These are phyloP conservation scores for Amphipyra berbera DNA, from an alignment of 2,888 invertebrate genomes.

Conservation along the genomic window DNA sequence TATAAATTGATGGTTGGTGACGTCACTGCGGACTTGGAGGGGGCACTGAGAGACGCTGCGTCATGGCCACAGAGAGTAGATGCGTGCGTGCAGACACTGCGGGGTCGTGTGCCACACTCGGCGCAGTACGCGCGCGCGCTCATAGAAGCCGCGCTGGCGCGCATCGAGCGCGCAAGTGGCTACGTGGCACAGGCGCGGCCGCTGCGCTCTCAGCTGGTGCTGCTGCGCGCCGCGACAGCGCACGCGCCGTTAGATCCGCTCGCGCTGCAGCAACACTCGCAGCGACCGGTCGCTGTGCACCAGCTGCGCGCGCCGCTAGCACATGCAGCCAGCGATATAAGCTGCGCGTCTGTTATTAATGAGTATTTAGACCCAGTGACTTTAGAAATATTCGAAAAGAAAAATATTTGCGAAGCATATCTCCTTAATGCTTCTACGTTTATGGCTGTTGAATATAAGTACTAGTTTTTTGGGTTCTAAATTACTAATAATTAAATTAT, in stretches of 20 bases:
- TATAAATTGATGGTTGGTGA: conserved; percentile 59
- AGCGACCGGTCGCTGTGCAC: conserved; percentile 48
- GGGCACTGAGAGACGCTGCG: conserved; percentile 26
- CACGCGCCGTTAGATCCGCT: background rate
- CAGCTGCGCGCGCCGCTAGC: conserved; percentile 58
- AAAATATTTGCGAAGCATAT: conserved; percentile 66
- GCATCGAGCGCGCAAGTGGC: conserved; percentile 55
- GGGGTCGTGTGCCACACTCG: conserved; percentile 63
- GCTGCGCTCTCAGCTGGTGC: conserved; percentile 62
- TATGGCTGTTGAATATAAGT: background rate
- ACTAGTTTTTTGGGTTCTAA: no score
- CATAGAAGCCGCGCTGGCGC: conserved; percentile 63
- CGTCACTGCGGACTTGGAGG: conserved; percentile 44
- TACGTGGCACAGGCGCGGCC: conserved; percentile 38
- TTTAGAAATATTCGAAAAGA: conserved; percentile 57
- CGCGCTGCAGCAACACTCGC: conserved; percentile 23
- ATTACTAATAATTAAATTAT: no score
- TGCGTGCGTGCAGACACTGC: conserved; percentile 54
- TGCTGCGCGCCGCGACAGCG: conserved; percentile 47
- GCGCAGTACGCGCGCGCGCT: conserved; percentile 65
- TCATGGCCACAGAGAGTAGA: conserved; percentile 68
- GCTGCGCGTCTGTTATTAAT: conserved; percentile 66
- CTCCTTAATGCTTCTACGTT: conserved; percentile 28
- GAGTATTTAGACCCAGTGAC: conserved; percentile 57
- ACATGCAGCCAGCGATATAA: conserved; percentile 58